Evolutionary conservation across 2,113 vertebrate genomes (phyloP), one percentile per base, ranked within the genome.

Genomic region (Asarcornis scutulata): DNA sequence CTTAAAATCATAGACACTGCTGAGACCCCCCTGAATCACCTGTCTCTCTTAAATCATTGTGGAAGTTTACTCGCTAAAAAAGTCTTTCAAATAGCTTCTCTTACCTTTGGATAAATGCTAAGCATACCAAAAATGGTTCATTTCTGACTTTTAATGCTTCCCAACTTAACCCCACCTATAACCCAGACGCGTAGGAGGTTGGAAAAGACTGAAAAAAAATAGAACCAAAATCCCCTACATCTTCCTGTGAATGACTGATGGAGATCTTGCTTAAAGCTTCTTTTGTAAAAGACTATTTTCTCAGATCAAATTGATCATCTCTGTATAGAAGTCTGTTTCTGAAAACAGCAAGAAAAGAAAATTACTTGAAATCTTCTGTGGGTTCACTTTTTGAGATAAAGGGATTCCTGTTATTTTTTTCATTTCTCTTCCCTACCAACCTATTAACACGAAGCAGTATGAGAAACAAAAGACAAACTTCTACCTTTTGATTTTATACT

Each of bases 121-220:
- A 78, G 71, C 42, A 29, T n/a, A 83, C 16, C 26, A 76, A 88
- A 86, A 76, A 69, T 13, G 62, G 34, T 80, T 88, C 38, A 78
- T 81, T 73, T 80, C 79, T 38, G 44, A 69, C 76, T 95, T 94
- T 92, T 96, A 94, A 83, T 3, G 18, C 91, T 89, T 92, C 91
- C 38, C 80, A 78, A 38, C 55, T 83, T 91, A 86, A 95, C 71
- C 66, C 86, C 86, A 91, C 62, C 88, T 92, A 94, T 63, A 91
- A 91, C 27, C 53, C 81, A 93, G 88, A 95, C 9, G 1, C 2
- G 81, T 88, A 94, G 95, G 66, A 97, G 71, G 77, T 59, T 93
- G 74, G 81, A 94, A 93, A 96, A 89, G 40, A 93, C 53, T 68
- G 56, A 48, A 38, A 91, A 93, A 93, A 95, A 67, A 22, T 0